Percentiles rank a stretch among this genome's conserved stretches.
Conservation (phyloP, 2,113 vertebrate species). For the Haplotaxodon microlepis region DNA sequence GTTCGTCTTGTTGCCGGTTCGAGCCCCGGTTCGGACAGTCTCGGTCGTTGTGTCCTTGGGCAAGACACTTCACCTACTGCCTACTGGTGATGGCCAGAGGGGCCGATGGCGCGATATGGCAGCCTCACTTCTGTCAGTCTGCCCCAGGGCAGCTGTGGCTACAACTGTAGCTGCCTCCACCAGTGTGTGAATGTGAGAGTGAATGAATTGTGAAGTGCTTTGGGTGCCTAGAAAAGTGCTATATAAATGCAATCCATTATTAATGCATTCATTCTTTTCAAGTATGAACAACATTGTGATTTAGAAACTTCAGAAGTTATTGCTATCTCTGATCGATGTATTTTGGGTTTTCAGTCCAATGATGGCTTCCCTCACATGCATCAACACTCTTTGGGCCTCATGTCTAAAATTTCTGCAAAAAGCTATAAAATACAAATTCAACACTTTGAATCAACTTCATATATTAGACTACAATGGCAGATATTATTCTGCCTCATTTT, state of each 20-base stretch:
- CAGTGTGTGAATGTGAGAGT: background rate
- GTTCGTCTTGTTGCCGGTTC: accelerated
- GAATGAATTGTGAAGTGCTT: background rate
- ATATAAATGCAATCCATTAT: background rate
- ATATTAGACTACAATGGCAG: background rate
- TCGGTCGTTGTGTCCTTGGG: accelerated
- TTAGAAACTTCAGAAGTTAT: background rate
- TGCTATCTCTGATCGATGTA: background rate
- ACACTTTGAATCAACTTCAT: background rate
- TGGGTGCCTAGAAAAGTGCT: background rate
- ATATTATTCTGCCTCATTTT: background rate
- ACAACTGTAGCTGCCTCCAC: accelerated
- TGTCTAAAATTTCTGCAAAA: accelerated
- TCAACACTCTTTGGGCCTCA: background rate
- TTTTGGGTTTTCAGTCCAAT: background rate
- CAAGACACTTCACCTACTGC: background rate
- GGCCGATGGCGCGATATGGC: accelerated
- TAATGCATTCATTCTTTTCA: background rate
- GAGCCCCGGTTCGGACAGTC: accelerated
- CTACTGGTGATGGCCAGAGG: background rate
- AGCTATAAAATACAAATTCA: background rate
- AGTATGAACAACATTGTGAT: background rate
- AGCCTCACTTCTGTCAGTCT: background rate
- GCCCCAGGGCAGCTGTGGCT: background rate
- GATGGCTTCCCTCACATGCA: background rate